Evolutionary conservation across 2,113 vertebrate species (phyloP).

Genomic region (Mellivora capensis): DNA sequence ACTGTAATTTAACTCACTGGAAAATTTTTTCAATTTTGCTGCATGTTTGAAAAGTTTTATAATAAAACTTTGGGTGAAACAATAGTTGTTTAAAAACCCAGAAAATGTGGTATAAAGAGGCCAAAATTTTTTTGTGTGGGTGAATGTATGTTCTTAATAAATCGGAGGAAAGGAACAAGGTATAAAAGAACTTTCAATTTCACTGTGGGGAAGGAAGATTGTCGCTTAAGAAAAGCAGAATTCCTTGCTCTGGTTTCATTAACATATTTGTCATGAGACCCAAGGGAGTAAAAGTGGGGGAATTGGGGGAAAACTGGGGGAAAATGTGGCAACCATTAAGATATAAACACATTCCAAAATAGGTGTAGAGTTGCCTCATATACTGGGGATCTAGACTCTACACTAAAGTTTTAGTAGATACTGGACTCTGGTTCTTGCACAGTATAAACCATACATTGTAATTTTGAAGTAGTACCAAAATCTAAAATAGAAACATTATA

Average conservation of each 20-base stretch:
- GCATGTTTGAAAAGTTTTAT: constrained; percentile 7
- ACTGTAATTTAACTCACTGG: background rate
- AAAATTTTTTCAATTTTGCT: background rate
- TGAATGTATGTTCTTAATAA: constrained; percentile 18
- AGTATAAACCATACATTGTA: background rate
- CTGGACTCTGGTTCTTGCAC: background rate
- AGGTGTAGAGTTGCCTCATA: background rate
- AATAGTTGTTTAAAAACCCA: background rate
- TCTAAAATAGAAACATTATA: background rate
- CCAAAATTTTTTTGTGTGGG: background rate
- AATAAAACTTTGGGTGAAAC: background rate
- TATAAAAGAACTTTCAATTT: background rate
- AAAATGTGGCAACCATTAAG: background rate
- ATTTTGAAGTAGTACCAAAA: background rate
- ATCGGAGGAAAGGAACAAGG: background rate
- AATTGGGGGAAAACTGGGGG: too few species aligned
- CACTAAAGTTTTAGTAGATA: background rate
- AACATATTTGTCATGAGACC: background rate
- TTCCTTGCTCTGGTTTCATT: background rate
- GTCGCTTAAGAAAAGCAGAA: background rate
- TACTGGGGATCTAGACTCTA: background rate
- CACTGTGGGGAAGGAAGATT: background rate
- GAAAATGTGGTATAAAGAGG: background rate
- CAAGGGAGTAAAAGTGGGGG: background rate
- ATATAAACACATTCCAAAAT: background rate